Percentiles rank a stretch among this genome's conserved stretches.
phyloP scores from a whole-genome alignment of 2,797 vertebrate genomes.

The Sphaeramia orbicularis region DNA sequence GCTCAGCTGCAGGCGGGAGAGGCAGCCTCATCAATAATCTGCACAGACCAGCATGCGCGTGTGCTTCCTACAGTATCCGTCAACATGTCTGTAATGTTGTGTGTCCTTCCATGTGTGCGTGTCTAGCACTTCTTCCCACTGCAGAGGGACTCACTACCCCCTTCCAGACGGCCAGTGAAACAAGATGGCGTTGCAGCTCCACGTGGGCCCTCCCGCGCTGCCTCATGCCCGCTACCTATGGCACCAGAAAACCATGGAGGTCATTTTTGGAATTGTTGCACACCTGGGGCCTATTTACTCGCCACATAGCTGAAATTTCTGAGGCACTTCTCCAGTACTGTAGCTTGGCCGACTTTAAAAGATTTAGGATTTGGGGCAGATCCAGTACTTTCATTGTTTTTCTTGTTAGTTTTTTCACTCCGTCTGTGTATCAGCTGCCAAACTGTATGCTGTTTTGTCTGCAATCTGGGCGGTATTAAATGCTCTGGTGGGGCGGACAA shows the following conservation, averaged over 20 bases:
- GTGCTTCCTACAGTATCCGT: conserved; percentile 42
- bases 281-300: conserved; percentile 58
- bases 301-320: conserved; percentile 44
- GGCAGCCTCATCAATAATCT: conserved; percentile 62
- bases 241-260: neutral
- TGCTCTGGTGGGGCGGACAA: conserved; percentile 20
- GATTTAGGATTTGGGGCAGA: conserved; percentile 51
- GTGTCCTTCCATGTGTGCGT: conserved; percentile 20
- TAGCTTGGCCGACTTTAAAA: conserved; percentile 29
- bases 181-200: conserved; percentile 70
- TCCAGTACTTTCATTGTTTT: conserved; percentile 58
- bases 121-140: conserved; percentile 41
- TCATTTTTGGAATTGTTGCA: conserved; percentile 28
- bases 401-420: conserved; percentile 13
- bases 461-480: conserved; percentile 35
- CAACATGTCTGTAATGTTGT: conserved; percentile 36
- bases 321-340: conserved; percentile 25
- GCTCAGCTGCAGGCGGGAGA: conserved; percentile 53
- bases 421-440: conserved; percentile 45
- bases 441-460: conserved; percentile 54
- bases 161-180: conserved; percentile 46
- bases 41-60: conserved; percentile 37
- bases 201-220: conserved; percentile 46
- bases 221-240: conserved; percentile 32
- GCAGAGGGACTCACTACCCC: conserved; percentile 47